These are phyloP conservation scores for Anseranas semipalmata DNA, from an alignment of 2,113 vertebrate species.

Conservation along the genomic window DNA sequence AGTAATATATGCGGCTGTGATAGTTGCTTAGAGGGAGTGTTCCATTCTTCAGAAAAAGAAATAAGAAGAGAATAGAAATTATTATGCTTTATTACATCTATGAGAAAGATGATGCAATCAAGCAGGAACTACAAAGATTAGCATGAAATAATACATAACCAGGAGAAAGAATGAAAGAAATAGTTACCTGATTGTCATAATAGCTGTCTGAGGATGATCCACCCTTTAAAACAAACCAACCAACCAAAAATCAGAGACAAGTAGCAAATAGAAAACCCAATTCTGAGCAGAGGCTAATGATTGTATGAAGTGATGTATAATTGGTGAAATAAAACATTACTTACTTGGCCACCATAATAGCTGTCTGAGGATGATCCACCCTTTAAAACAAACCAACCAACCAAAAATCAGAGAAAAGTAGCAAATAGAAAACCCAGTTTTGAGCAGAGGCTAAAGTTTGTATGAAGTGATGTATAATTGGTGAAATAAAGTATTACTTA, in stretches of 20 bases:
- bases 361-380: not conserved
- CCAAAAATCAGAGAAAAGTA: not conserved
- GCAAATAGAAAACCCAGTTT: not conserved
- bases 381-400: not conserved
- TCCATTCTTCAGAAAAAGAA: not conserved
- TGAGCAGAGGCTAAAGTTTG: not conserved
- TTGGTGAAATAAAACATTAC: not conserved
- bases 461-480: not conserved
- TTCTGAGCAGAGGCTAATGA: not conserved
- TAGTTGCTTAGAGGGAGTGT: not conserved
- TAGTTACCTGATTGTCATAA: constrained; percentile 26
- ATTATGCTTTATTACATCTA: not conserved
- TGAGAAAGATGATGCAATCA: not conserved
- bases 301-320: not conserved
- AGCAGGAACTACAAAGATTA: not conserved
- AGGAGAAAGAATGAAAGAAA: not conserved
- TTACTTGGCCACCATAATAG: not conserved
- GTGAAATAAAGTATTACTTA: not conserved
- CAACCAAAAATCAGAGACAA: not conserved
- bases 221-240: constrained; percentile 31
- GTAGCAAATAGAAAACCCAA: not conserved
- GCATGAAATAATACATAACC: not conserved
- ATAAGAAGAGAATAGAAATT: not conserved
- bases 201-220: constrained; percentile 22
- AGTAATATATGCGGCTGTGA: not conserved